Conservation (phyloP, 1,140 invertebrate species). For the Drosophila parvula region DNA sequence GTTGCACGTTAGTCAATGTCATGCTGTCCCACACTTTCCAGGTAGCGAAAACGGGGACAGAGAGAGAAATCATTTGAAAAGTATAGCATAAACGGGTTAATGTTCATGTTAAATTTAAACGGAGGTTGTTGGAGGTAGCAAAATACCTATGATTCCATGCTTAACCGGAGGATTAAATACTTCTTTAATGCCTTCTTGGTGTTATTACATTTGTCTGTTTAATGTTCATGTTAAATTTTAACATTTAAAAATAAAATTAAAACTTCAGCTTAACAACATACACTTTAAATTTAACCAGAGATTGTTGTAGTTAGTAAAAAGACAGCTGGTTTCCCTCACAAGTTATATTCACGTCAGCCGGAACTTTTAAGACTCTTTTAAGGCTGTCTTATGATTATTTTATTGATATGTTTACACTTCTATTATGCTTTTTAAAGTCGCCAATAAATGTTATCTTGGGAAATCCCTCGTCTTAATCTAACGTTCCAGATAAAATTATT, state of each 20-base stretch:
- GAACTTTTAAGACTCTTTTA: background rate
- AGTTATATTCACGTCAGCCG: background rate
- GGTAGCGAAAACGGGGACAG: background rate
- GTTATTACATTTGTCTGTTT: too few relatives aligned
- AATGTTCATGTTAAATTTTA: background rate
- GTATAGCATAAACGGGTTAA: background rate
- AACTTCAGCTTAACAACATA: background rate
- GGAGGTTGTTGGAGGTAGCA: background rate
- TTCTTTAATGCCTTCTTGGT: too few relatives aligned
- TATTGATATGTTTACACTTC: background rate
- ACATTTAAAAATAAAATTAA: background rate
- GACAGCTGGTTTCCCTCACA: background rate
- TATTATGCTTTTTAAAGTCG: too few relatives aligned
- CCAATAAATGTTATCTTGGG: background rate
- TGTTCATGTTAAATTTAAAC: background rate
- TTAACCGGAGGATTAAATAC: background rate
- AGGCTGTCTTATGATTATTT: background rate
- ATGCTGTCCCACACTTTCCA: constrained; percentile 11
- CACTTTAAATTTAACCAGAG: background rate
- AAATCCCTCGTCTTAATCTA: background rate
- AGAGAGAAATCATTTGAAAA: constrained; percentile 3
- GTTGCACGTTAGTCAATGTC: constrained; percentile 52
- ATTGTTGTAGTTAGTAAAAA: background rate
- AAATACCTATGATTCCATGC: background rate
- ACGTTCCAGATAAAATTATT: background rate